Evolutionary conservation across 2,888 invertebrate species (phyloP), one percentile per base, ranked within the genome.

Genomic region (Gisinianus flammeolus): DNA sequence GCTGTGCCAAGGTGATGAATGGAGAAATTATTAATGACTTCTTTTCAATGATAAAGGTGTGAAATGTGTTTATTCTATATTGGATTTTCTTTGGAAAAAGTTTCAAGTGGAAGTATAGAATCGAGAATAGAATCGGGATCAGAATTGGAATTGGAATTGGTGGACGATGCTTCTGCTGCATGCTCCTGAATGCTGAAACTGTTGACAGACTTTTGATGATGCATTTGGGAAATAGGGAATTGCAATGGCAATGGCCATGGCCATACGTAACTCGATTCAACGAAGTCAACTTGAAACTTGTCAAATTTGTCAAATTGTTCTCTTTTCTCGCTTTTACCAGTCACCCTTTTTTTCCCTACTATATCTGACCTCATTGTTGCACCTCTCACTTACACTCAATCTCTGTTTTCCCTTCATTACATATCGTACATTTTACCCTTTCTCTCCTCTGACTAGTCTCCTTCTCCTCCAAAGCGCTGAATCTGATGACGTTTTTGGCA

Each of bases 21-120:
- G 68, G 68, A 67, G 33, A 76, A 76, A 76, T 76, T 56, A 76
- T 76, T 68, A 75, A 75, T 76, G 76, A 68, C 31, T 58, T 62
- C 5, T 68, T 68, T 28, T 67, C 31, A 56, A 56, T 30, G 52
- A 16, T 28, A 68, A 67, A 76, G 76, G 76, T 76, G 76, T 76
- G 76, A 76, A 76, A 56, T 68, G 58, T 72, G 22, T 33, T 35
- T 56, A 71, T 71, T 70, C 71, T 22, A 56, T 28, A 72, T 56
- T 58, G 58, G 28, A 31, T 72, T 72, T 72, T 72, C 56, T 62
- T 72, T 56, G 26, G 56, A 10, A 8, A 62, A 19, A 62, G 28
- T 26, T 33, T 72, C 58, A 72, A 72, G 72, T 72, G 72, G 58
- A 54, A n/a, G n/a, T n/a, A n/a, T n/a, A n/a, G n/a, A n/a, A n/a